phyloP scores from a whole-genome alignment of 2,113 vertebrate genomes.

The Atractosteus spatula region DNA sequence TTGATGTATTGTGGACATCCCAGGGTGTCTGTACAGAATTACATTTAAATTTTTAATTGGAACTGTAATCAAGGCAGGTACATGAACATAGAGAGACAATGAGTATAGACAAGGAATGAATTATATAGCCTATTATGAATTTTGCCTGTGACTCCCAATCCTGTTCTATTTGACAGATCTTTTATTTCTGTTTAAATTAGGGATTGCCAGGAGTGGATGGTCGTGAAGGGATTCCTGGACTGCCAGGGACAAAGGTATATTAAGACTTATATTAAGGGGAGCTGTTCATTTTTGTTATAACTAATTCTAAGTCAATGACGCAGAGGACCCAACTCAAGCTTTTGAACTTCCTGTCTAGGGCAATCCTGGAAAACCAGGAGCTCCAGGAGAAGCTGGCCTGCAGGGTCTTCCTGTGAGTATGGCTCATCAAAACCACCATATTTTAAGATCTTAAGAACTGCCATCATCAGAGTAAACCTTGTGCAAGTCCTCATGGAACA shows the following conservation, averaged over 20 bases:
- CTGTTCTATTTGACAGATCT: background rate
- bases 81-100: too few relatives aligned
- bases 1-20: too few relatives aligned
- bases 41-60: too few relatives aligned
- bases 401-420: conserved; percentile 90
- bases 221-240: conserved; percentile 90
- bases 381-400: conserved; percentile 84
- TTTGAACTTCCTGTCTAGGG: conserved; percentile 67
- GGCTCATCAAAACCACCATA: conserved; percentile 13
- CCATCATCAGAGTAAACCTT: background rate
- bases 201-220: conserved; percentile 89
- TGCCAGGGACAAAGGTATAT: conserved; percentile 90
- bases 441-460: too few relatives aligned
- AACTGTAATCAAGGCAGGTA: too few relatives aligned
- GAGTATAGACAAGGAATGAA: too few relatives aligned
- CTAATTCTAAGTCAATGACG: background rate
- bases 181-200: conserved; percentile 47
- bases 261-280: background rate
- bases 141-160: too few relatives aligned
- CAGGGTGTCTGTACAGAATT: too few relatives aligned
- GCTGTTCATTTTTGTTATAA: background rate
- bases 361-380: conserved; percentile 78
- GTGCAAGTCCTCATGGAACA: too few relatives aligned
- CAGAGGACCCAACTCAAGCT: too few relatives aligned
- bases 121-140: too few relatives aligned